phyloP scores from a whole-genome alignment of 92 coral and sea anemone genomes.

The Micromussa lordhowensis region DNA sequence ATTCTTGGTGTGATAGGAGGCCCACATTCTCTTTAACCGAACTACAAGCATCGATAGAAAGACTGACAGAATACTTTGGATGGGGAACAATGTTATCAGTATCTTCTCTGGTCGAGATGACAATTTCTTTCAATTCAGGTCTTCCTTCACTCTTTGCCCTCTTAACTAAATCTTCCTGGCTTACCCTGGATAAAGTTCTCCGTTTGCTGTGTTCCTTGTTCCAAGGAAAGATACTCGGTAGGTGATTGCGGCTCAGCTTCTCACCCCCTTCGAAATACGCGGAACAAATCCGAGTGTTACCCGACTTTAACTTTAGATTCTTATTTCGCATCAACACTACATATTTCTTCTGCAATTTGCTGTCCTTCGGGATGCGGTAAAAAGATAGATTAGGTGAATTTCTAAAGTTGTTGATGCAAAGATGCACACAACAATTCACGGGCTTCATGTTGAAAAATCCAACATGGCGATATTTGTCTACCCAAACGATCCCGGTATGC shows the following conservation, averaged over 20 bases:
- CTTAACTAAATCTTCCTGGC: constrained; percentile 26
- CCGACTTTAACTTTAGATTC: too few relatives aligned
- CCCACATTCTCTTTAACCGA: too few relatives aligned
- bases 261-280: constrained; percentile 61
- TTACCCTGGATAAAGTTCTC: constrained; percentile 22
- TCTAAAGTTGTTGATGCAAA: constrained; percentile 34
- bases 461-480: constrained; percentile 26
- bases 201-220: constrained; percentile 16
- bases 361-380: constrained; percentile 52
- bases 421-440: constrained; percentile 31
- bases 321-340: constrained; percentile 18
- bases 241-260: constrained; percentile 57
- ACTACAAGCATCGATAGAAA: too few relatives aligned
- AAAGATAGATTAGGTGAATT: constrained; percentile 22
- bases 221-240: constrained; percentile 54
- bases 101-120: too few relatives aligned
- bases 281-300: constrained; percentile 48
- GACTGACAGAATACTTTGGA: too few relatives aligned
- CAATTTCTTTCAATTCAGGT: too few relatives aligned
- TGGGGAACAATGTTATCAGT: too few relatives aligned
- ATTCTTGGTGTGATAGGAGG: too few relatives aligned
- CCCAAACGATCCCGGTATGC: constrained; percentile 23
- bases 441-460: constrained; percentile 30
- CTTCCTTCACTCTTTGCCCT: constrained; percentile 25
- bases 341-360: constrained; percentile 48